Percentiles rank a stretch among this genome's conserved stretches.
Conservation (phyloP, 2,797 vertebrate species). For the Danio aesculapii region DNA sequence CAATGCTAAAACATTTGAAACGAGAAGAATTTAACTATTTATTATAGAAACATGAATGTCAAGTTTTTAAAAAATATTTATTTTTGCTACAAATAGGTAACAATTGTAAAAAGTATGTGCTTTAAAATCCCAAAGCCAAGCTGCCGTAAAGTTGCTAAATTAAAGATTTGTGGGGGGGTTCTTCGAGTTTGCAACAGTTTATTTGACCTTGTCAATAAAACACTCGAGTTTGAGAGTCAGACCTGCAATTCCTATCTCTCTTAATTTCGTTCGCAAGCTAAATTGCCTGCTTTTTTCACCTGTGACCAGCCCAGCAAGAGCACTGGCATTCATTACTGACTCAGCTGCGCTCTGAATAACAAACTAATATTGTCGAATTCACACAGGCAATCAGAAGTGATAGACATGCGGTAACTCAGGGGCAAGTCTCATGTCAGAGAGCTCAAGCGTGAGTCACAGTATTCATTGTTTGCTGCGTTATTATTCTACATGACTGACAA, state of each 20-base stretch:
- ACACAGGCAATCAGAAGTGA: constrained; percentile 31
- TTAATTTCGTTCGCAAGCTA: neutral
- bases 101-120: neutral
- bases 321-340: constrained; percentile 27
- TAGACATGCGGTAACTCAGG: constrained; percentile 13
- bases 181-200: neutral
- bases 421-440: constrained; percentile 14
- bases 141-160: neutral
- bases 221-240: neutral
- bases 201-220: constrained; percentile 17
- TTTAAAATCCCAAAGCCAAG: neutral
- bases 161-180: constrained; percentile 9
- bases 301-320: neutral
- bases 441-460: constrained; percentile 13
- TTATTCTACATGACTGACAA: constrained; percentile 15
- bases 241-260: neutral
- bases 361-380: constrained; percentile 25
- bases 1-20: no score
- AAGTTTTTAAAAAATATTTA: neutral
- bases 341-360: constrained; percentile 1
- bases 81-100: neutral
- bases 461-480: neutral
- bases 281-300: constrained; percentile 21
- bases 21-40: no score
- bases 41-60: neutral